phyloP scores from a whole-genome alignment of 2,113 vertebrate species.

The Empidonax traillii region DNA sequence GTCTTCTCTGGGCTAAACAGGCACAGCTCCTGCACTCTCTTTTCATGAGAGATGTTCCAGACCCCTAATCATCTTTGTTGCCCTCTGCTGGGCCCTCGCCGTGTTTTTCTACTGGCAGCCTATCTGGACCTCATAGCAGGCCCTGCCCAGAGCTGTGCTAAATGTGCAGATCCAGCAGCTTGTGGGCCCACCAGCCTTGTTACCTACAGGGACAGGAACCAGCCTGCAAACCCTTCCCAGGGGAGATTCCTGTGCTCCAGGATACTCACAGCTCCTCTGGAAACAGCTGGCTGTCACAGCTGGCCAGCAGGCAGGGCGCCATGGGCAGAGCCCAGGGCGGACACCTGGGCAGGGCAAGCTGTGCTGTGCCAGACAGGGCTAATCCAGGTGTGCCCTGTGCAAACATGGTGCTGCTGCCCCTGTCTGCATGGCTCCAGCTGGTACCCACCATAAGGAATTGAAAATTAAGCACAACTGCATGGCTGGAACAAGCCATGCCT shows the following conservation, averaged over 20 bases:
- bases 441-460: rapidly evolving
- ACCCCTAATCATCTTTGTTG: neutral
- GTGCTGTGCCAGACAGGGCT: rapidly evolving
- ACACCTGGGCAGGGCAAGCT: neutral
- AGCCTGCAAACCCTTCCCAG: rapidly evolving
- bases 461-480: neutral
- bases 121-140: too few relatives aligned
- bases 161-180: neutral
- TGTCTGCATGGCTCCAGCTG: neutral
- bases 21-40: neutral
- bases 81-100: neutral
- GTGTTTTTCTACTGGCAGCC: neutral
- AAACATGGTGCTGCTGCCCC: rapidly evolving
- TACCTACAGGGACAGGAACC: neutral
- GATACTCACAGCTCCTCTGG: rapidly evolving
- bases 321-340: rapidly evolving
- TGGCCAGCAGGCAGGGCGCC: rapidly evolving
- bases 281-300: rapidly evolving
- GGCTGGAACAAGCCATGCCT: neutral
- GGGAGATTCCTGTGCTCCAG: rapidly evolving
- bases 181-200: neutral
- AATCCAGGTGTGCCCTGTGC: neutral
- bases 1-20: neutral
- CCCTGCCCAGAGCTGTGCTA: neutral
- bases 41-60: neutral